Base-by-base conservation (phyloP, 2,888 invertebrate genomes). In the Stegana nigrithorax region DNA sequence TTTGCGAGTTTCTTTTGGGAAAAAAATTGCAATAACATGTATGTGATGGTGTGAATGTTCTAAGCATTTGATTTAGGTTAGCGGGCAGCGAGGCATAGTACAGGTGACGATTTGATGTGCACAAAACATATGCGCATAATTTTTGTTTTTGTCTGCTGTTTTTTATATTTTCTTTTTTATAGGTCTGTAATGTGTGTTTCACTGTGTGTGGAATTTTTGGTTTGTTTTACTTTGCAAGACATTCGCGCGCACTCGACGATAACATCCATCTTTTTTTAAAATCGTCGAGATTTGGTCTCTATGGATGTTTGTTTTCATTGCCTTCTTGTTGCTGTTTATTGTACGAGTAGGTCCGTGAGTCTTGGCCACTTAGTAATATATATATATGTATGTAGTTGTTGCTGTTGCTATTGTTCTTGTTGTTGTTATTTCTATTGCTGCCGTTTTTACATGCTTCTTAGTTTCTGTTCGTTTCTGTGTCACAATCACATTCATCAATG, bases 361-460 rank as follows among this genome's bases (percentile, higher is more conserved):
- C 26, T 50, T 50, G 26, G 50, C 50, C 50, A 53, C 32, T 32
- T 53, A n/a, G n/a, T n/a, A n/a, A n/a, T n/a, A n/a, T n/a, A n/a
- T n/a, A n/a, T n/a, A n/a, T n/a, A n/a, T 36, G 12, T 51, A 17
- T 7, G 3, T 51, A 27, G n/a, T 19, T 45, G n/a, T 45, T 56
- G 42, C 32, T 45, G 45, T 23, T 26, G 19, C 32, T 56, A 5
- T 26, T 21, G 12, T 26, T 59, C 17, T 66, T 72, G 70, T 64
- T 67, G 57, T 62, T 72, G 70, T 42, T 77, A 68, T 67, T 59
- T 12, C 17, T 29, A 29, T 36, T 36, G 27, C 32, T 59, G 39
- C 50, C 26, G 71, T 76, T 76, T 75, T 80, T 69, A 76, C 75
- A 75, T 72, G 77, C 75, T 79, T 79, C 75, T 76, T 75, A 76